phyloP scores from a whole-genome alignment of 2,113 vertebrate genomes.

The Xenus cinereus region DNA sequence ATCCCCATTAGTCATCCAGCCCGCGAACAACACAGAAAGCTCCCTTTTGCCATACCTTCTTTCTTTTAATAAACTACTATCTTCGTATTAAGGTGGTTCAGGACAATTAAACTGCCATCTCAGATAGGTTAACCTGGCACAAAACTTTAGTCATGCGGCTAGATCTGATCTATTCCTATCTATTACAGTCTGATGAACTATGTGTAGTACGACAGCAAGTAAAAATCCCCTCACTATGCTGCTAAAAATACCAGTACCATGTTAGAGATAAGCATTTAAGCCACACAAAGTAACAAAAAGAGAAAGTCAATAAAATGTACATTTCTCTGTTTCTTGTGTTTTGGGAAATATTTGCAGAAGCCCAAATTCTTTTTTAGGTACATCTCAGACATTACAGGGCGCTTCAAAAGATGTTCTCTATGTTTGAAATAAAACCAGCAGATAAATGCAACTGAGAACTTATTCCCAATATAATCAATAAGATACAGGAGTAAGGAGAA shows the following conservation, averaged over 20 bases:
- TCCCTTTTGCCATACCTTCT: background rate
- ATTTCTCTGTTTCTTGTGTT: background rate
- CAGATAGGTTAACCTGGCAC: constrained; percentile 32
- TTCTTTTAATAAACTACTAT: background rate
- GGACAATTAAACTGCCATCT: constrained; percentile 53
- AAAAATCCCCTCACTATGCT: constrained; percentile 5
- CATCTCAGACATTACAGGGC: background rate
- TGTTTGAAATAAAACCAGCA: background rate
- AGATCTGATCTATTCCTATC: background rate
- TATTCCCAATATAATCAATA: background rate
- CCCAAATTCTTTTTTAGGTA: background rate
- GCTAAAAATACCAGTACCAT: constrained; percentile 63
- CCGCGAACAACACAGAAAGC: background rate
- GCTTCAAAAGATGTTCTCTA: background rate
- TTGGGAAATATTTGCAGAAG: background rate
- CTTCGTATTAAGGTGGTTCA: constrained; percentile 14
- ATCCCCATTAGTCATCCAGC: background rate
- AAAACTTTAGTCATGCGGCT: constrained; percentile 47
- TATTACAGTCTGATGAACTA: constrained; percentile 45
- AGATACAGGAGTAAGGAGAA: background rate
- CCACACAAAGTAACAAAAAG: background rate
- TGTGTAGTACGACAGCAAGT: constrained; percentile 3
- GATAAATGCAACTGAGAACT: background rate
- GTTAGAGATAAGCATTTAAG: constrained; percentile 11
- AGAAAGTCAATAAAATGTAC: background rate